A percentile compares a stretch with the other conserved stretches of the same genome.
phyloP scores from a whole-genome alignment of 1,140 invertebrate genomes.

The Dendrolimus kikuchii region DNA sequence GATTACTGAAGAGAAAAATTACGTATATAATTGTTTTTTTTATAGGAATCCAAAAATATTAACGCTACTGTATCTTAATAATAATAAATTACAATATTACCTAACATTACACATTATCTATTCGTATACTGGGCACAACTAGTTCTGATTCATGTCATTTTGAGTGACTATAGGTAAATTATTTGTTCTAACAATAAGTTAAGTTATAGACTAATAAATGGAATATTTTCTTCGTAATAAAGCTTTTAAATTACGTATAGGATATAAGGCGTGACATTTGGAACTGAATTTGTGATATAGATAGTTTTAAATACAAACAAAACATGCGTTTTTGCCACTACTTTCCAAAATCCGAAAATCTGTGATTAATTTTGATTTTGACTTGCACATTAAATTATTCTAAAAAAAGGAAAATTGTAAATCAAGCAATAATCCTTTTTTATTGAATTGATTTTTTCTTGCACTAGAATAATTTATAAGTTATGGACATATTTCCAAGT shows the following conservation, averaged over 20 bases:
- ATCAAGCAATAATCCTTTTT: no score
- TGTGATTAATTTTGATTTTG: no score
- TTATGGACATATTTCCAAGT: no score
- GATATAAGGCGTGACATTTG: conserved; percentile 8
- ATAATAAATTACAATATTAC: conserved; percentile 66
- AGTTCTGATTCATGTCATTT: conserved; percentile 69
- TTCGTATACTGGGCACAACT: conserved; percentile 73
- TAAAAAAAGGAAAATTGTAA: no score
- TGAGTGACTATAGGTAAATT: conserved; percentile 67
- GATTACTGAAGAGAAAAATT: conserved; percentile 55
- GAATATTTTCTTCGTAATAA: conserved; percentile 66
- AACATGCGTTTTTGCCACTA: background rate
- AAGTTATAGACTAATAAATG: conserved; percentile 69
- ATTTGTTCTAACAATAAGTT: conserved; percentile 65
- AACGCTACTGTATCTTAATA: conserved; percentile 63
- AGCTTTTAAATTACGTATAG: conserved; percentile 68
- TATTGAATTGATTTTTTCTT: no score
- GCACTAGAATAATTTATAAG: no score
- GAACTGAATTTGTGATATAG: background rate
- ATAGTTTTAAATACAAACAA: background rate
- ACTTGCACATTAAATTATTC: no score
- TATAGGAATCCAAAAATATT: conserved; percentile 73
- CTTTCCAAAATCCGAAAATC: no score
- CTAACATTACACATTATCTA: conserved; percentile 60
- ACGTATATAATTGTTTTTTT: conserved; percentile 53